These are phyloP conservation scores for Cassiopea andromeda DNA, from an alignment of 30 jellyfish, hydroid and myxozoan species.

Conservation along the genomic window DNA sequence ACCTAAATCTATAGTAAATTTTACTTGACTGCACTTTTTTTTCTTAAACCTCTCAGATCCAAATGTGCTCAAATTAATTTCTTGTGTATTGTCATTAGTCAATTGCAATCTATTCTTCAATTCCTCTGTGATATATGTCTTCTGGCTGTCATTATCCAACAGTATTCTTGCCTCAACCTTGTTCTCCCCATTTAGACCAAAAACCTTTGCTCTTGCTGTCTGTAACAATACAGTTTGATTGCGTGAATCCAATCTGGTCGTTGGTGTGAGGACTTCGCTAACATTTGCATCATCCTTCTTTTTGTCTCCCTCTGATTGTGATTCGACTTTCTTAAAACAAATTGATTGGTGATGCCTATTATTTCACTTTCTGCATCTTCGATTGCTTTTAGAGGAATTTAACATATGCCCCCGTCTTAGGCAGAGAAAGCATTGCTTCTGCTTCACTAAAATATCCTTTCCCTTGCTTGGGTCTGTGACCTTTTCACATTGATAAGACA, in stretches of 20 bases:
- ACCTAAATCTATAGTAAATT: no score
- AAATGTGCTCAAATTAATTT: no score
- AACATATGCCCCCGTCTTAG: not conserved
- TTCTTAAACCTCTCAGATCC: no score
- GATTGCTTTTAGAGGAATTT: not conserved
- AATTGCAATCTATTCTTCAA: no score
- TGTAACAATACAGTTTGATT: no score
- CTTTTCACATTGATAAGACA: not conserved
- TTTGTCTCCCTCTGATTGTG: not conserved
- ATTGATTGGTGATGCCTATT: not conserved
- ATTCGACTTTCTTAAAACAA: not conserved
- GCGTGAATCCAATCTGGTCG: not conserved
- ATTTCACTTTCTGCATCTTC: not conserved
- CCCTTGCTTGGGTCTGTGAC: not conserved
- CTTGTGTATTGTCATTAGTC: no score
- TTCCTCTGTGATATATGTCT: no score
- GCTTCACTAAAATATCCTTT: not conserved
- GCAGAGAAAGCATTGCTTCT: not conserved
- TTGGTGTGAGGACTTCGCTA: not conserved
- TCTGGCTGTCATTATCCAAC: no score
- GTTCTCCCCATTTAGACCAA: no score
- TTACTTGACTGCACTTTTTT: no score
- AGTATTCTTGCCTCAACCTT: no score
- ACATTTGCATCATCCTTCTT: not conserved
- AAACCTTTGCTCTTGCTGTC: no score